Conservation (phyloP, 2,113 vertebrate species). For the Sander lucioperca region DNA sequence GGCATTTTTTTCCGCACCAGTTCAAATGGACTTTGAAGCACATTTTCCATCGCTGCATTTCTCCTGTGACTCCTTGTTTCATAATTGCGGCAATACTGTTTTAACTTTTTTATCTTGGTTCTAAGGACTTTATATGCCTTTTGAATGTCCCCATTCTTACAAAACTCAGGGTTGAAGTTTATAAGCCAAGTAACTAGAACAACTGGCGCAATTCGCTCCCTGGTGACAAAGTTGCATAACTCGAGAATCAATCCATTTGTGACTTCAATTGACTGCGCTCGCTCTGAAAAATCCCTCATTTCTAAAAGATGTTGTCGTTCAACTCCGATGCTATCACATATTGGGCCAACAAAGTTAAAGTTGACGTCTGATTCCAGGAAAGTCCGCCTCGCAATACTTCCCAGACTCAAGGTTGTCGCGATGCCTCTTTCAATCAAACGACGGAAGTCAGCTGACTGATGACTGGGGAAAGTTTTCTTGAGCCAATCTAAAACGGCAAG, state of each 20-base stretch:
- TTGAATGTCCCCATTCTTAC: constrained; percentile 74
- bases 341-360: constrained; percentile 85
- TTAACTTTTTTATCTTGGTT: constrained; percentile 75
- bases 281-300: constrained; percentile 82
- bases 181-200: constrained; percentile 81
- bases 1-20: constrained; percentile 54
- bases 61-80: constrained; percentile 80
- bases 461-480: constrained; percentile 76
- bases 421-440: constrained; percentile 81
- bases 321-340: constrained; percentile 85
- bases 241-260: constrained; percentile 85
- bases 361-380: constrained; percentile 81
- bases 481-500: constrained; percentile 77
- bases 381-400: constrained; percentile 54
- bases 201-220: constrained; percentile 80
- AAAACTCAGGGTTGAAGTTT: constrained; percentile 81
- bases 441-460: constrained; percentile 80
- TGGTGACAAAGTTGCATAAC: constrained; percentile 76
- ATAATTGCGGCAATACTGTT: constrained; percentile 61
- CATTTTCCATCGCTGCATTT: constrained; percentile 72
- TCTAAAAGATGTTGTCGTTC: constrained; percentile 81
- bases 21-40: constrained; percentile 83
- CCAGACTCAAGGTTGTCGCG: constrained; percentile 77
- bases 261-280: constrained; percentile 75
- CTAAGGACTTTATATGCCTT: constrained; percentile 73